phyloP scores from a whole-genome alignment of 2,113 vertebrate genomes.

The Leucopsar rothschildi region DNA sequence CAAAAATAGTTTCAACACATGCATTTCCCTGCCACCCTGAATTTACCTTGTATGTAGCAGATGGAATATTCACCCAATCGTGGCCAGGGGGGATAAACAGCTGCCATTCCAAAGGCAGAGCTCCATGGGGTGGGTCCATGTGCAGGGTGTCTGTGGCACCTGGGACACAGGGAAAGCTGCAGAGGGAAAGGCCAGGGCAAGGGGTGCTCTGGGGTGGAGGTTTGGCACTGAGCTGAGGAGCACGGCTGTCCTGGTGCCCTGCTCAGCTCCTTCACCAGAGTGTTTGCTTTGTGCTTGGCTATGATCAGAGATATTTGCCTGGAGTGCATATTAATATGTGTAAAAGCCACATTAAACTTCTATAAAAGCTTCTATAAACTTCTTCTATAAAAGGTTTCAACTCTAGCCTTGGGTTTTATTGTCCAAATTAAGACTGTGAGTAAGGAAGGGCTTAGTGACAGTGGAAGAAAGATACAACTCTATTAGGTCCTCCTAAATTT shows the following conservation, averaged over 20 bases:
- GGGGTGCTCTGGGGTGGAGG: background rate
- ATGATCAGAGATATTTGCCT: fast-evolving
- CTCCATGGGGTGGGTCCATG: fast-evolving
- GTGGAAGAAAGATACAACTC: background rate
- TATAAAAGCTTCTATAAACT: background rate
- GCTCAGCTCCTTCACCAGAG: background rate
- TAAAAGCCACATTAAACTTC: background rate
- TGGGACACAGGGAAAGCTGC: fast-evolving
- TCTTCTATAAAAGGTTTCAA: background rate
- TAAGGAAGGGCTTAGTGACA: background rate
- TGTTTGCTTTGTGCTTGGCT: background rate
- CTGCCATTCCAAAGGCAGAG: fast-evolving
- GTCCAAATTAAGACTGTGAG: background rate
- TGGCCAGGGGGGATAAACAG: fast-evolving
- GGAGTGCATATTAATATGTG: background rate
- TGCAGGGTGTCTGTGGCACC: fast-evolving
- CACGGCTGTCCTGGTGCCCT: fast-evolving
- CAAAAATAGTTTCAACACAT: background rate
- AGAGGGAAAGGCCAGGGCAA: fast-evolving
- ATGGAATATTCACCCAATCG: background rate
- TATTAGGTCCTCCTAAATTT: background rate
- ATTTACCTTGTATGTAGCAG: fast-evolving
- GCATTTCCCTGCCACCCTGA: background rate
- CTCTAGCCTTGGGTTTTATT: background rate
- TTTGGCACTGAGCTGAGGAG: background rate